A percentile compares a stretch with the other conserved stretches of the same genome.
These are phyloP conservation scores for Phocoena sinus DNA, from an alignment of 2,113 vertebrate genomes.

Conservation along the genomic window DNA sequence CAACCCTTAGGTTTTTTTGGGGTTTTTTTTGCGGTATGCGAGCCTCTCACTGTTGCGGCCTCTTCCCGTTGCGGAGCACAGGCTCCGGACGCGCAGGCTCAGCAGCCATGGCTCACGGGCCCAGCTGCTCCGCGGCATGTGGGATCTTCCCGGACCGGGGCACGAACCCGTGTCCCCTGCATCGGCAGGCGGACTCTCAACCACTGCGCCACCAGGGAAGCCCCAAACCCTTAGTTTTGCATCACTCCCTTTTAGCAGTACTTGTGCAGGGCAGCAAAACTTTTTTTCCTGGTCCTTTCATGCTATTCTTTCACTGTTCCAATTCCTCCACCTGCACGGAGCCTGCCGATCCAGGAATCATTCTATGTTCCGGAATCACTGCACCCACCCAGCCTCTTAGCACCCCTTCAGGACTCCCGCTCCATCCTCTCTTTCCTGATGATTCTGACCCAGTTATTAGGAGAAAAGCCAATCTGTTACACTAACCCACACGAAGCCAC, in stretches of 20 bases:
- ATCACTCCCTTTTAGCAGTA: background rate
- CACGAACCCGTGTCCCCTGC: no score
- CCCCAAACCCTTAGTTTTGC: background rate
- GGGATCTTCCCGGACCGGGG: no score
- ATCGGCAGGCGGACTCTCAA: no score
- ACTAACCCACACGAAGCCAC: fast-evolving
- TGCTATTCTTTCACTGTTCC: background rate
- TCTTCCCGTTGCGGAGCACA: no score
- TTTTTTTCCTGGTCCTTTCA: background rate
- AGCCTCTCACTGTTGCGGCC: no score
- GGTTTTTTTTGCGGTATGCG: fast-evolving
- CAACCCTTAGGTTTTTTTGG: no score
- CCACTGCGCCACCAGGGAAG: no score
- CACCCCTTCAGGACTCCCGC: background rate
- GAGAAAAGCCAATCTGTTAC: background rate
- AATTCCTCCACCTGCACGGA: background rate
- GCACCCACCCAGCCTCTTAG: background rate
- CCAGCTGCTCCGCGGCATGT: no score
- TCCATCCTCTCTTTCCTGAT: background rate
- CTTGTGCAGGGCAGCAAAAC: background rate
- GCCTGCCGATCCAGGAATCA: background rate
- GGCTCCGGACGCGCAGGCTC: no score
- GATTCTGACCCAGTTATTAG: background rate
- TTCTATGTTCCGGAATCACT: background rate
- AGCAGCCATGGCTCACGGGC: no score